Conservation (phyloP, 2,888 invertebrate genomes). For the Patella pellucida region DNA sequence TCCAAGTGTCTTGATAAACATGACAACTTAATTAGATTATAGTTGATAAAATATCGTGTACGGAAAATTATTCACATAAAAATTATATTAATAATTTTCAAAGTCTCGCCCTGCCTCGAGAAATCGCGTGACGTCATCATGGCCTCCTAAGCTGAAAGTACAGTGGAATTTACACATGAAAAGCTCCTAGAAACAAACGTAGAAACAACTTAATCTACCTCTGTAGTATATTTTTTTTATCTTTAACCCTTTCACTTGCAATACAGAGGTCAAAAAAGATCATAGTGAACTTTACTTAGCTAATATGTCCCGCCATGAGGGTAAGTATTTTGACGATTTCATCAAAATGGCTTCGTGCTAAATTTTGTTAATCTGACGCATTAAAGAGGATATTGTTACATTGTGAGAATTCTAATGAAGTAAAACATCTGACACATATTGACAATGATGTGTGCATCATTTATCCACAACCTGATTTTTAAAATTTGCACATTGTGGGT, state of each 20-base stretch:
- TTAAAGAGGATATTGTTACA: constrained; percentile 2
- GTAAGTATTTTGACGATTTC: constrained; percentile 54
- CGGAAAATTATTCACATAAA: no score
- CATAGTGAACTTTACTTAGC: constrained; percentile 23
- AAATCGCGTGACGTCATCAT: constrained; percentile 67
- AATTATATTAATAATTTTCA: no score
- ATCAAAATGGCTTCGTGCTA: constrained; percentile 42
- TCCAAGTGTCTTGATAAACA: not conserved
- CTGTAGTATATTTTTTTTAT: not conserved
- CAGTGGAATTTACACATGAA: constrained; percentile 27
- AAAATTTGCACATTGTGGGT: no score
- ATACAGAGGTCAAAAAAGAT: not conserved
- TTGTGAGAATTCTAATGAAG: not conserved
- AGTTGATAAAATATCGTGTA: no score
- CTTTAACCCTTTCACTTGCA: no score
- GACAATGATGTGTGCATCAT: no score
- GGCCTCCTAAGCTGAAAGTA: constrained; percentile 50
- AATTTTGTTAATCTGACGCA: constrained; percentile 16
- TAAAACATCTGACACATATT: no score
- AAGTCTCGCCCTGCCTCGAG: constrained; percentile 34
- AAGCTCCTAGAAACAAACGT: constrained; percentile 5
- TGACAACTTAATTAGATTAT: not conserved
- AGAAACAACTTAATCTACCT: not conserved
- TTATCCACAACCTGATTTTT: no score
- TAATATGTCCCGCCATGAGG: constrained; percentile 93